These are phyloP conservation scores for Patiria miniata DNA, from an alignment of 35 echinoderm and acorn worm genomes.

Conservation along the genomic window DNA sequence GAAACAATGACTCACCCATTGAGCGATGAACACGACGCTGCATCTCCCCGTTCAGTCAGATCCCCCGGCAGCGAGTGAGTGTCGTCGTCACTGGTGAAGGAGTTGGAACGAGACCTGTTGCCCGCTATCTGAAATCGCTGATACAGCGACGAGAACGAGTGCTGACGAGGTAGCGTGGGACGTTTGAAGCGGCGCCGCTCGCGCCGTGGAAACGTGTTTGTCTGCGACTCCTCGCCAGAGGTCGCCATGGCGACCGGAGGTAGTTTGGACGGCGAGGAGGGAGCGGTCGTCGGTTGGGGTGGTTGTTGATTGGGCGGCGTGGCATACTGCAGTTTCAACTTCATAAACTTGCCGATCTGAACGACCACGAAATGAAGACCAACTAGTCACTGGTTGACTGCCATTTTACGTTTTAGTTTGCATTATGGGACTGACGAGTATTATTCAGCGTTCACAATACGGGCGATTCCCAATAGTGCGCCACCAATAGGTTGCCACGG, in stretches of 20 bases:
- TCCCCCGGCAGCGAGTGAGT: constrained; percentile 17
- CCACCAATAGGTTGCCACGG: too few relatives aligned
- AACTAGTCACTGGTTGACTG: background rate
- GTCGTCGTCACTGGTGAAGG: constrained; percentile 9
- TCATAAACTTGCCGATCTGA: constrained; percentile 64
- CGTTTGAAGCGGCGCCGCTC: background rate
- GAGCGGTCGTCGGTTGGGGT: background rate
- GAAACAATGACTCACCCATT: background rate
- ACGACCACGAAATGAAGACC: background rate
- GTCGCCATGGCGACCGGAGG: background rate
- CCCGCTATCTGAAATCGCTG: constrained; percentile 8
- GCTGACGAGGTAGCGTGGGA: background rate
- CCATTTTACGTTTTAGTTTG: background rate
- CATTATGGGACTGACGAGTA: background rate
- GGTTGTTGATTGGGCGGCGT: constrained; percentile 35
- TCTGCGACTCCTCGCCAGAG: background rate
- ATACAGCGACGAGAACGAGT: constrained; percentile 10
- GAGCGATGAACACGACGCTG: background rate
- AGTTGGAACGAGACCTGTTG: constrained; percentile 10
- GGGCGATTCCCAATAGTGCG: too few relatives aligned
- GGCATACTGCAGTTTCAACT: constrained; percentile 59
- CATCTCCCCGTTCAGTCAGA: background rate
- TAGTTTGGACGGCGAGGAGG: background rate
- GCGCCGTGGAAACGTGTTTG: background rate
- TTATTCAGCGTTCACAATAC: too few relatives aligned